Conservation (phyloP, 1,140 invertebrate genomes). For the Drosophila pseudoananassae region DNA sequence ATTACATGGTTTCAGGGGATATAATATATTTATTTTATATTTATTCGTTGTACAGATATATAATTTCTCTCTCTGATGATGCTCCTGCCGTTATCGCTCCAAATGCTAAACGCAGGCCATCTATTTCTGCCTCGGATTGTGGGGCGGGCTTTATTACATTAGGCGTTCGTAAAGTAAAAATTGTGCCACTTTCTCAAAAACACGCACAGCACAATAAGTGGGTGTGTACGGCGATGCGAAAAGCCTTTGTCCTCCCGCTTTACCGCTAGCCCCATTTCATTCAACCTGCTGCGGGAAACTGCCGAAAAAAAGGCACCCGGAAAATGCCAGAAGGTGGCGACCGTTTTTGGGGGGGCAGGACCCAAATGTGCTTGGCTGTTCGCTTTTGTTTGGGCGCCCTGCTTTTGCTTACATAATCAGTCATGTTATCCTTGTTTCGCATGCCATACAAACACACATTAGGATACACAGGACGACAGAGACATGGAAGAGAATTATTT, state of each 20-base stretch:
- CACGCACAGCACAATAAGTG: constrained; percentile 75
- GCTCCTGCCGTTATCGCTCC: constrained; percentile 58
- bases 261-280: no score
- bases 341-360: constrained; percentile 11
- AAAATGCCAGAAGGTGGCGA: constrained; percentile 31
- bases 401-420: constrained; percentile 81
- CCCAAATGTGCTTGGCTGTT: constrained; percentile 56
- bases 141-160: constrained; percentile 80
- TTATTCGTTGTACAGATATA: not conserved
- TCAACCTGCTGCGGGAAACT: constrained; percentile 78
- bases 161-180: constrained; percentile 81
- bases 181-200: constrained; percentile 83
- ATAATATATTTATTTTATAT: not conserved
- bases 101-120: constrained; percentile 81
- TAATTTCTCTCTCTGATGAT: constrained; percentile 15
- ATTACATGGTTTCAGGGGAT: not conserved
- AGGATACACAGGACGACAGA: constrained; percentile 25
- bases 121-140: constrained; percentile 49
- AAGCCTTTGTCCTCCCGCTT: constrained; percentile 13
- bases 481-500: constrained; percentile 58
- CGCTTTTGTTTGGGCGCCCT: constrained; percentile 43
- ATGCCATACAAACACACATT: constrained; percentile 30
- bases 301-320: constrained; percentile 67
- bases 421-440: constrained; percentile 81
- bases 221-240: constrained; percentile 32